Percentiles rank a stretch among this genome's conserved stretches.
Evolutionary conservation across 2,797 vertebrate genomes (phyloP).

Genomic region (Hippocampus kuda): DNA sequence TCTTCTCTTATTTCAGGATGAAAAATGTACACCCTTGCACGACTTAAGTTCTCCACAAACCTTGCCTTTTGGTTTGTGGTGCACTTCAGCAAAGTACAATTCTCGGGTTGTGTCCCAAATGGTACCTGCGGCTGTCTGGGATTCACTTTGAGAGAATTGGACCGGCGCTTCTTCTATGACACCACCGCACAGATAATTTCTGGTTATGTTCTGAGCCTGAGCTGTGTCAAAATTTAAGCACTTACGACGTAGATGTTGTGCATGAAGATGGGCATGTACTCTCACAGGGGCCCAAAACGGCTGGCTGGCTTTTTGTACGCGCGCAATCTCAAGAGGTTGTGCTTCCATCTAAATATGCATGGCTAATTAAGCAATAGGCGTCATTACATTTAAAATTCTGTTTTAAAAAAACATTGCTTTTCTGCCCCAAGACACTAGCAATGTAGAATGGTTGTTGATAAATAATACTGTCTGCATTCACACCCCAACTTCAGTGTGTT

Average conservation of each 20-base stretch:
- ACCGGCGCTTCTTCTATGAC: constrained; percentile 50
- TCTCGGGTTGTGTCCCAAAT: constrained; percentile 47
- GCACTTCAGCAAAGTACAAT: constrained; percentile 41
- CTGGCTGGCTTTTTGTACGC: neutral
- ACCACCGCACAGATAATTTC: constrained; percentile 42
- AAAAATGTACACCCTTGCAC: constrained; percentile 50
- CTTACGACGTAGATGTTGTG: constrained; percentile 5
- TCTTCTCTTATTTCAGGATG: constrained; percentile 34
- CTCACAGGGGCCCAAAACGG: neutral
- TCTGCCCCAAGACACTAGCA: constrained; percentile 32
- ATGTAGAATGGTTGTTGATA: constrained; percentile 40
- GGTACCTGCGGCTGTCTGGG: constrained; percentile 54
- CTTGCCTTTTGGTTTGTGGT: constrained; percentile 26
- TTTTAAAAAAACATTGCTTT: constrained; percentile 17
- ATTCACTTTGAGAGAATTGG: constrained; percentile 37
- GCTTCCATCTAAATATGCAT: neutral
- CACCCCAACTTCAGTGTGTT: constrained; percentile 41
- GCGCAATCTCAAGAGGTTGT: neutral
- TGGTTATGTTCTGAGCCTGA: constrained; percentile 20
- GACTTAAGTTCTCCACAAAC: constrained; percentile 6
- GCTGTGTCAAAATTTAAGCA: constrained; percentile 14
- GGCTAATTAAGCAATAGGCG: constrained; percentile 3
- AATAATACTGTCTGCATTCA: constrained; percentile 51
- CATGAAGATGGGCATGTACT: neutral
- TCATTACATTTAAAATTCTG: constrained; percentile 9